Evolutionary conservation across 2,888 invertebrate species (phyloP).

Genomic region (Dromius quadrimaculatus): DNA sequence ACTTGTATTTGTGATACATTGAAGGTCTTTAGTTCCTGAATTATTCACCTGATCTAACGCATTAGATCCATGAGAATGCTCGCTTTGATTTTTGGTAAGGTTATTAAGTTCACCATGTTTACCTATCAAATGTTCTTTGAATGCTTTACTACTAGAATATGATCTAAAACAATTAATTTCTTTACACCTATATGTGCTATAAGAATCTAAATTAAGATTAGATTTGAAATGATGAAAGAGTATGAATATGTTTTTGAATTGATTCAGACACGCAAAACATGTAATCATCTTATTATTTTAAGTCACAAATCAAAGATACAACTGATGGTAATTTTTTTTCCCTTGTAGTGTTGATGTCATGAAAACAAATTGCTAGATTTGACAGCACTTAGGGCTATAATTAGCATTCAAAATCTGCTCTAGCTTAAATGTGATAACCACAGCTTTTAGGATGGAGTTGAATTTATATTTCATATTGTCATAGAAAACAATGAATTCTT

Average conservation of each 20-base stretch:
- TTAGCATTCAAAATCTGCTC: neutral
- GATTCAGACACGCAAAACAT: neutral
- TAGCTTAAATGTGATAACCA: slow-evolving; percentile 1
- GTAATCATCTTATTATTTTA: neutral
- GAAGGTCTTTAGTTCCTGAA: neutral
- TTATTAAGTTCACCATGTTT: slow-evolving; percentile 4
- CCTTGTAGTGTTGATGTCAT: neutral
- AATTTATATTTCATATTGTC: slow-evolving; percentile 10
- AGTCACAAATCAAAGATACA: too few relatives aligned
- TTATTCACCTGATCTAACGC: neutral
- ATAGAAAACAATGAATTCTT: neutral
- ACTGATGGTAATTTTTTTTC: too few relatives aligned
- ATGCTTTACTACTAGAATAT: neutral
- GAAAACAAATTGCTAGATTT: slow-evolving; percentile 2
- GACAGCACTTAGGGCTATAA: slow-evolving; percentile 6
- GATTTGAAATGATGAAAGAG: slow-evolving; percentile 5
- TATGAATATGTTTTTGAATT: neutral
- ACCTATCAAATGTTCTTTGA: neutral
- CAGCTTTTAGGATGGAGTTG: slow-evolving; percentile 2
- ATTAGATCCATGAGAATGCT: neutral
- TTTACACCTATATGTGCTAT: slow-evolving; percentile 3
- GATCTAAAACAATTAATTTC: neutral
- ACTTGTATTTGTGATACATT: neutral
- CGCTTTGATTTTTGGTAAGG: neutral
- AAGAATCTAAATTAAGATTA: neutral